Conservation (phyloP, 2,888 invertebrate genomes). For the Melinopterus prodromus region DNA sequence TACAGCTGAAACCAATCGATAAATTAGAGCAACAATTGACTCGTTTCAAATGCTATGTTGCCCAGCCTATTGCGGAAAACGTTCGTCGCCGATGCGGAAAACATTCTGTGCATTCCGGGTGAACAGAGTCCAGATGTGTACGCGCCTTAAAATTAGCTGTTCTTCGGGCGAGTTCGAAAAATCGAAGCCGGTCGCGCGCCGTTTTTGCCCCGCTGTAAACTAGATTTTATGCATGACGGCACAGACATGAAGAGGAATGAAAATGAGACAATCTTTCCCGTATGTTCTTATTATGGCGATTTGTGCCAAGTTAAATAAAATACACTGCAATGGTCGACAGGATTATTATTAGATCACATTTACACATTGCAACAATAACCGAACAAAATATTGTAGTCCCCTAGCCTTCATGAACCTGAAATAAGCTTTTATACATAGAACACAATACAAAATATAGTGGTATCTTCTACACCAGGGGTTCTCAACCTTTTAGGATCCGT, state of each 20-base stretch:
- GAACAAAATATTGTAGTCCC: too few species aligned
- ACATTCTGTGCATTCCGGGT: background rate
- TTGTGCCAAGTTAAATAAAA: too few species aligned
- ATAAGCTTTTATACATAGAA: too few species aligned
- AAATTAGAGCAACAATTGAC: background rate
- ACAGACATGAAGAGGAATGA: background rate
- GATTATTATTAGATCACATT: too few species aligned
- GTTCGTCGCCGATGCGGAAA: background rate
- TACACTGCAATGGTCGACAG: too few species aligned
- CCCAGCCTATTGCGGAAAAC: background rate
- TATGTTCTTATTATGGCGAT: too few species aligned
- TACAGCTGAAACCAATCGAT: background rate
- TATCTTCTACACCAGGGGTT: too few species aligned
- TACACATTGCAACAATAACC: too few species aligned
- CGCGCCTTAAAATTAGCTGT: conserved; percentile 4
- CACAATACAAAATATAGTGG: too few species aligned
- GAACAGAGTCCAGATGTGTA: background rate
- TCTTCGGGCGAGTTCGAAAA: background rate
- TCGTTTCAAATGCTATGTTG: background rate
- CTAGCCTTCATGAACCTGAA: too few species aligned
- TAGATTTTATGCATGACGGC: background rate
- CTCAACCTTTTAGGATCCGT: too few species aligned
- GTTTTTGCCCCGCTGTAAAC: conserved; percentile 4
- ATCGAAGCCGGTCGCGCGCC: background rate
- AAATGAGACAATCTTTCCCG: background rate